Percentiles rank a stretch among this genome's conserved stretches.
phyloP scores from a whole-genome alignment of 64 coral and sea anemone genomes.

The Acropora yongei region DNA sequence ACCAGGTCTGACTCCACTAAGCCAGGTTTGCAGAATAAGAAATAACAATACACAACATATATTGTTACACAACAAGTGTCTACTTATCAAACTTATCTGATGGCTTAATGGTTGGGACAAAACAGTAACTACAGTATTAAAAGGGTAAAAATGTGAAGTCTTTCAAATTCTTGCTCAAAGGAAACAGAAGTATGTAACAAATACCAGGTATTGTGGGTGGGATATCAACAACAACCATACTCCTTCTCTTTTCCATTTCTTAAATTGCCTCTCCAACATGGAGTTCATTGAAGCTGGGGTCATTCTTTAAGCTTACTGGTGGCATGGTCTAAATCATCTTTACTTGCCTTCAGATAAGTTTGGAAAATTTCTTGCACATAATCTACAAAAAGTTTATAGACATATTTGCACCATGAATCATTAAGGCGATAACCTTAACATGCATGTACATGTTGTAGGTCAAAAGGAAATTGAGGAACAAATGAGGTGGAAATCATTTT shows the following conservation, averaged over 20 bases:
- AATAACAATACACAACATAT: neutral
- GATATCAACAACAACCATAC: slow-evolving; percentile 19
- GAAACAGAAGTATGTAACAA: neutral
- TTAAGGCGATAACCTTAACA: too few relatives aligned
- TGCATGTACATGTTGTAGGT: too few relatives aligned
- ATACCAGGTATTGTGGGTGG: slow-evolving; percentile 32
- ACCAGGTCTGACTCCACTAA: too few relatives aligned
- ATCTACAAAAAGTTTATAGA: slow-evolving; percentile 10
- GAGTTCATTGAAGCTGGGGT: too few relatives aligned
- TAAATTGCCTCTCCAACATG: neutral
- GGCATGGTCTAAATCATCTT: slow-evolving; percentile 6
- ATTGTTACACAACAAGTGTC: neutral
- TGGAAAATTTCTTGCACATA: slow-evolving; percentile 40
- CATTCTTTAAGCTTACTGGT: neutral
- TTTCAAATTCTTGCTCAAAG: neutral
- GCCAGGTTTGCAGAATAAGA: too few relatives aligned
- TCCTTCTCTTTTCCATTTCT: slow-evolving; percentile 14
- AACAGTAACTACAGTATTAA: neutral
- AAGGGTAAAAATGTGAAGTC: neutral
- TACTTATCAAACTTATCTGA: neutral
- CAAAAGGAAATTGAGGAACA: too few relatives aligned
- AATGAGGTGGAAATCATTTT: too few relatives aligned
- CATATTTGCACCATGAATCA: too few relatives aligned
- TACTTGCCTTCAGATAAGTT: slow-evolving; percentile 6
- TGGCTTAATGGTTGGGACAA: neutral